Percentiles rank a stretch among this genome's conserved stretches.
These are phyloP conservation scores for Danio jaintianensis DNA, from an alignment of 2,797 vertebrate species.

Conservation along the genomic window DNA sequence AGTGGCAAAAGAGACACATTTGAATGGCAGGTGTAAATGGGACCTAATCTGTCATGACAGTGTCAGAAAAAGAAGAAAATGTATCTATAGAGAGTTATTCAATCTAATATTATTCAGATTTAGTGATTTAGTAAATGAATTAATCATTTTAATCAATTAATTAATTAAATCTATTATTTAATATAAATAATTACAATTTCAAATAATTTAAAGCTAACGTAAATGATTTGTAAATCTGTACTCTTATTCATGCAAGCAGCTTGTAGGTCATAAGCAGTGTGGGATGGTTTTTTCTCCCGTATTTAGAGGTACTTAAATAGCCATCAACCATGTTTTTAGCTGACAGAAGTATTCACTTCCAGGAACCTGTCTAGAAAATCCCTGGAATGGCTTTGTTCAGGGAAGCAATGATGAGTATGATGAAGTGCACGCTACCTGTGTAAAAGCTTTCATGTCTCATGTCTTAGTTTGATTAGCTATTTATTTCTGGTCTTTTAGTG, in stretches of 20 bases:
- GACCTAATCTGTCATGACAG: too few species aligned
- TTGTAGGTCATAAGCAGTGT: not conserved
- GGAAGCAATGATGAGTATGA: not conserved
- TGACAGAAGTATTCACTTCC: constrained; percentile 9
- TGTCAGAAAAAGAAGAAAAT: too few species aligned
- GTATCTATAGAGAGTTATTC: too few species aligned
- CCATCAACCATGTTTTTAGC: constrained; percentile 1
- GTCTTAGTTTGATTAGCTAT: constrained; percentile 24
- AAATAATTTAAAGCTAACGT: too few species aligned
- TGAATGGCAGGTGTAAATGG: too few species aligned
- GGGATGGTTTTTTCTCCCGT: not conserved
- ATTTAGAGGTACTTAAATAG: not conserved
- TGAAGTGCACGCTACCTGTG: not conserved
- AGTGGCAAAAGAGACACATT: too few species aligned
- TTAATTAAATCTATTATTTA: too few species aligned
- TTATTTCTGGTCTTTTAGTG: constrained; percentile 30
- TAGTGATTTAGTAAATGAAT: too few species aligned
- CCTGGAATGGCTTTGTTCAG: not conserved
- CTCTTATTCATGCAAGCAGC: not conserved
- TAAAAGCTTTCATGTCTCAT: constrained; percentile 18
- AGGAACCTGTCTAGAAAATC: constrained; percentile 5
- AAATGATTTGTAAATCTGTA: not conserved
- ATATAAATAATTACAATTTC: too few species aligned
- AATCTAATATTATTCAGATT: too few species aligned
- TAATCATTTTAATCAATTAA: too few species aligned